A percentile compares a stretch with the other conserved stretches of the same genome.
Conservation (phyloP, 2,113 vertebrate species). For the Pristiophorus japonicus region DNA sequence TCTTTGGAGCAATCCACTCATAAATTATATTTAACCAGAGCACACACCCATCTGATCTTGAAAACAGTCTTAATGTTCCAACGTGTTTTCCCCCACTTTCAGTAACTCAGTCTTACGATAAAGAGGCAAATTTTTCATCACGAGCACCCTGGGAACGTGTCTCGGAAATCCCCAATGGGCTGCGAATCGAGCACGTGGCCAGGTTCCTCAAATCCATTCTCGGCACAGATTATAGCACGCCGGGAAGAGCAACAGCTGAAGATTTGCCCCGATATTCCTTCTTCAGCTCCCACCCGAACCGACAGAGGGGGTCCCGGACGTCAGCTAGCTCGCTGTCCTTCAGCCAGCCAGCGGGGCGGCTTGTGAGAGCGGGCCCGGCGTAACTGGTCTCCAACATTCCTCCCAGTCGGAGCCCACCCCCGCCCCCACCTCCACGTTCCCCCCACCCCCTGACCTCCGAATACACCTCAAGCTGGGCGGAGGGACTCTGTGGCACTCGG, state of each 20-base stretch:
- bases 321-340: too few species aligned
- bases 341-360: background rate
- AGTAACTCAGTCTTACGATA: background rate
- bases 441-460: background rate
- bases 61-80: background rate
- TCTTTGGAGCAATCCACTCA: slow-evolving; percentile 6
- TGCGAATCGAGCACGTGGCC: background rate
- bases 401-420: background rate
- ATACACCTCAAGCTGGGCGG: background rate
- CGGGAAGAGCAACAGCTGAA: background rate
- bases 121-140: background rate
- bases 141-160: background rate
- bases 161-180: background rate
- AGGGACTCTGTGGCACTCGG: background rate
- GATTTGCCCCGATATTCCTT: background rate
- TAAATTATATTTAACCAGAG: background rate
- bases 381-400: background rate
- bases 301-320: too few species aligned
- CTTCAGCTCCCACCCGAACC: background rate
- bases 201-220: background rate
- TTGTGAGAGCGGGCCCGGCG: background rate
- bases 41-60: background rate
- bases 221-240: background rate
- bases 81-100: background rate
- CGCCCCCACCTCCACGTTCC: background rate